Base-by-base conservation (phyloP, 2,113 vertebrate genomes). In the Turdus rufiventris region DNA sequence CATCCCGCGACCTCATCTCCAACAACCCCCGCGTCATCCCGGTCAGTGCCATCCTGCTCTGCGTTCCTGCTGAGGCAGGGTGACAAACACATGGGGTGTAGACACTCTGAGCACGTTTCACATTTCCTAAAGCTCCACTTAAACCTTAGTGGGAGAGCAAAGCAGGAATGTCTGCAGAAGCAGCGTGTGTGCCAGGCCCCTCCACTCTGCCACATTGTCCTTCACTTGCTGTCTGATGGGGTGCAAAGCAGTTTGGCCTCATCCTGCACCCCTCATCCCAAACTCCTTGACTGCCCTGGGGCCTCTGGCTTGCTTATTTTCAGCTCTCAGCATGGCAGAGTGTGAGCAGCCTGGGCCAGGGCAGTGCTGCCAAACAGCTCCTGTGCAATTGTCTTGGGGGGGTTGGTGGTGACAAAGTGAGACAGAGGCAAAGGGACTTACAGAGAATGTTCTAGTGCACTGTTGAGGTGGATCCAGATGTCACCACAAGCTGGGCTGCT, bases 11-110 rank as follows among this genome's bases (percentile, higher is more conserved):
- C 82, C 98, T 99, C 84, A 97, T 99, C 96, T 99, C 99, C 79
- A 99, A 99, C 97, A 99, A 99, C 91, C 98, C 99, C 24, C 96
- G 99, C 7, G 99, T 99, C 79, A 99, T 99, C 72, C 99, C 99
- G 15, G 99, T 99, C 79, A 97, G 99, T 98, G 47, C 6, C 0
- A 3, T 12, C 58, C 26, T 7, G 23, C 19, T 34, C 67, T 25
- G 5, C 1, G 0, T 14, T 47, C 7, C 61, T 3, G 0, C 29
- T 6, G 21, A 10, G 42, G 21, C 0, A 0, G 26, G 15, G 6
- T 23, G 24, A 11, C 5, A 6, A 6, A 47, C 5, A 2, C 8
- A 0, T 4, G 51, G 23, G 8, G 2, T 4, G 31, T 3, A 7
- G 42, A 20, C 33, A 43, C 43, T 67, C 38, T 0, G 2, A 51